A percentile compares a stretch with the other conserved stretches of the same genome.
Evolutionary conservation across 2,113 vertebrate genomes (phyloP).

Genomic region (Caranx ignobilis): DNA sequence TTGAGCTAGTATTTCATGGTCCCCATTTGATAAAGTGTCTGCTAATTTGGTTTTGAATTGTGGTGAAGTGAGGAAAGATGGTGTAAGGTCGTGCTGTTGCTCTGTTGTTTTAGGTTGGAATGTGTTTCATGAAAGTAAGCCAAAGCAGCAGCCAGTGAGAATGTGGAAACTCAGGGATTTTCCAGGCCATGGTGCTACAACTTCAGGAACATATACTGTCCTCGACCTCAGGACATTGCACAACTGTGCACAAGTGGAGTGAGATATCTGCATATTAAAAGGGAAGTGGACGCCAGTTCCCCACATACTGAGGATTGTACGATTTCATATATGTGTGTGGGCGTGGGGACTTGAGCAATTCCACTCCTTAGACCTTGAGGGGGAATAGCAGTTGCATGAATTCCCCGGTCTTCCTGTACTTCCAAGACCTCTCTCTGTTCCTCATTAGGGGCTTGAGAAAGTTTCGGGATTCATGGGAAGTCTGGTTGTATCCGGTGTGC

Average conservation of each 20-base stretch:
- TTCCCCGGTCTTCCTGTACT: conserved; percentile 46
- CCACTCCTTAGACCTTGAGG: conserved; percentile 57
- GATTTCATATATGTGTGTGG: conserved; percentile 39
- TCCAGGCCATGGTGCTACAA: conserved; percentile 72
- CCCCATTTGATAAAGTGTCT: background rate
- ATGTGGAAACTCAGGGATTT: conserved; percentile 83
- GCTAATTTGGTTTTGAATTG: background rate
- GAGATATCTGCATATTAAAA: conserved; percentile 7
- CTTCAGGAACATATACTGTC: conserved; percentile 58
- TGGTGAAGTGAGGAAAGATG: conserved; percentile 27
- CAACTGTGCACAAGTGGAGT: conserved; percentile 18
- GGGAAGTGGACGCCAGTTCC: background rate
- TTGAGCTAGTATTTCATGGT: background rate
- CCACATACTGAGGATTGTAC: conserved; percentile 26
- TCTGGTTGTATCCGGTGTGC: conserved; percentile 46
- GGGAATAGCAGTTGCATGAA: conserved; percentile 49
- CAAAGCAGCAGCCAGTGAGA: conserved; percentile 46
- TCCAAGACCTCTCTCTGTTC: conserved; percentile 61
- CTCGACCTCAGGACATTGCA: conserved; percentile 51
- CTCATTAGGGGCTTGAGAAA: conserved; percentile 70
- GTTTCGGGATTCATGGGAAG: conserved; percentile 43
- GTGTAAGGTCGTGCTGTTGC: conserved; percentile 11
- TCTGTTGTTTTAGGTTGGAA: conserved; percentile 31
- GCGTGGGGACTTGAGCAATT: conserved; percentile 59
- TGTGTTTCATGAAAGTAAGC: conserved; percentile 41